Base-by-base conservation (phyloP, 1,140 invertebrate species). In the Cotesia glomerata region DNA sequence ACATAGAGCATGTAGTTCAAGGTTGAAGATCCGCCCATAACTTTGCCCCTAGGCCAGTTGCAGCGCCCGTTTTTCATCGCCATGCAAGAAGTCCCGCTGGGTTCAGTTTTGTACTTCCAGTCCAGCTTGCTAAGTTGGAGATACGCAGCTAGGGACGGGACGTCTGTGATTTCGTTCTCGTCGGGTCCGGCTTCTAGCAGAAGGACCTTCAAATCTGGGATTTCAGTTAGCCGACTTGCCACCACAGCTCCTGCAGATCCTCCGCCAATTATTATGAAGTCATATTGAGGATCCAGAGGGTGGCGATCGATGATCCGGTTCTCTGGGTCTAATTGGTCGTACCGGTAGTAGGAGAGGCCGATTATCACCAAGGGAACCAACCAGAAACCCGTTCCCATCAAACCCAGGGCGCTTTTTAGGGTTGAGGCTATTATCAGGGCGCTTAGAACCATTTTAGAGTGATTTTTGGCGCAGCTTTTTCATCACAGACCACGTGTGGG, bases 1-100 rank as follows among this genome's bases (percentile, higher is more conserved):
- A 97, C 95, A 82, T 98, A 98, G 0, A 98, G 90, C 97, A 99
- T 98, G 77, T 97, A 98, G 82, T 99, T 98, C 0, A 98, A 87
- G 0, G 95, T 95, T 58, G 93, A 95, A 0, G 94, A 96, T 0
- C 97, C 97, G 1, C 97, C 97, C 0, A 96, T 85, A 0, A 95
- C 93, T 80, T 95, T 95, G 9, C 94, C 94, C 51, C 94, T 84
- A 0, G 95, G 93, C 94, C 94, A 95, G 78, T 94, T 95, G 82
- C 94, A 95, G 45, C 92, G 88, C 56, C 91, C 90, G 61, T 91
- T 91, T 76, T 92, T 92, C 86, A 87, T 88, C 1, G 91, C 94
- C 58, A 95, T 86, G 76, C 95, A 95, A 0, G 95, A 93, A 72
- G 91, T 91, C 56, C 92, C 91, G 36, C 95, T 96, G 0, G 95